These are phyloP conservation scores for Volucella bombylans DNA, from an alignment of 2,888 invertebrate genomes.

Conservation along the genomic window DNA sequence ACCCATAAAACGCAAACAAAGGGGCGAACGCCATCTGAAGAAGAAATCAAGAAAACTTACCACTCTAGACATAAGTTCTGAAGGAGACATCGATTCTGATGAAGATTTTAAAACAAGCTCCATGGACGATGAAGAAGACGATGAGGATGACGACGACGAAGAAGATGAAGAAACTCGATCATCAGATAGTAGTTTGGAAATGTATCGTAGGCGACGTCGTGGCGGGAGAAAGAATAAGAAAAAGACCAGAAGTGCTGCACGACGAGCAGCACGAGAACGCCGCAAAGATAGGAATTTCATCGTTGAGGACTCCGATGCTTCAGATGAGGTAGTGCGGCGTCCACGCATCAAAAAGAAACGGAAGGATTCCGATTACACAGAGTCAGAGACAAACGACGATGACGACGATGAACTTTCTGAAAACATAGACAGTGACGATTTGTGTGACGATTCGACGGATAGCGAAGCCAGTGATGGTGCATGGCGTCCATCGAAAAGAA, in stretches of 20 bases:
- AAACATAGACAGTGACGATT: conserved; percentile 82
- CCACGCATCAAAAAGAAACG: conserved; percentile 84
- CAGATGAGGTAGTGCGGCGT: conserved; percentile 82
- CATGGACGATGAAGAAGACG: conserved; percentile 83
- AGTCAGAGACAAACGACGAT: conserved; percentile 85
- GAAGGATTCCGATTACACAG: conserved; percentile 84
- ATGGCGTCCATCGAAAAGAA: conserved; percentile 81
- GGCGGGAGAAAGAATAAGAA: conserved; percentile 82
- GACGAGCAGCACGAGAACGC: conserved; percentile 83
- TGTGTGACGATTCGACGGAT: conserved; percentile 81
- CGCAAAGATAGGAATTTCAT: conserved; percentile 81
- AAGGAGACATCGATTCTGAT: conserved; percentile 90
- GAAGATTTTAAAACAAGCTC: conserved; percentile 94
- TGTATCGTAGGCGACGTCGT: conserved; percentile 83
- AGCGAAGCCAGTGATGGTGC: conserved; percentile 81
- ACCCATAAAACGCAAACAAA: conserved; percentile 78
- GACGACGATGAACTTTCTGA: conserved; percentile 81
- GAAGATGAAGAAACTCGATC: conserved; percentile 82
- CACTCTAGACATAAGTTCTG: conserved; percentile 90
- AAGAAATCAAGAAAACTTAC: conserved; percentile 90
- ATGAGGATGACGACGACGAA: conserved; percentile 83
- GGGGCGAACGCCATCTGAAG: conserved; percentile 78
- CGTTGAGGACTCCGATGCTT: conserved; percentile 84
- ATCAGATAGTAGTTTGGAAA: conserved; percentile 84
- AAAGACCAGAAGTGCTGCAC: conserved; percentile 82